phyloP scores from a whole-genome alignment of 2,888 invertebrate genomes.

The Magallana nippona region DNA sequence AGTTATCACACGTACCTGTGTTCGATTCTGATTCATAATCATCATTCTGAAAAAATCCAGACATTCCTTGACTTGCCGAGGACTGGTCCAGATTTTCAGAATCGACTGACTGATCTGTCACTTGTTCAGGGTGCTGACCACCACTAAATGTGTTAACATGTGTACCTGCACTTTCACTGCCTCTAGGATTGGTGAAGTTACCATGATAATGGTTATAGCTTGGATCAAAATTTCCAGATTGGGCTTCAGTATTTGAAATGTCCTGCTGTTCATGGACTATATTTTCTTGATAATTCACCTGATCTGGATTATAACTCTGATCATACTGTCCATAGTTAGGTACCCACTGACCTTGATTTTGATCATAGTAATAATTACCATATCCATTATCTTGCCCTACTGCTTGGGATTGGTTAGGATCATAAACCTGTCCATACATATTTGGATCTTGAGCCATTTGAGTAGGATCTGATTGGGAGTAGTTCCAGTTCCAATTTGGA shows the following conservation, averaged over 20 bases:
- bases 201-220: constrained; percentile 12
- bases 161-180: background rate
- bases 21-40: constrained; percentile 25
- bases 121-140: constrained; percentile 16
- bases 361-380: constrained; percentile 38
- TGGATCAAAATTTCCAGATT: background rate
- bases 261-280: constrained; percentile 40
- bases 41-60: constrained; percentile 30
- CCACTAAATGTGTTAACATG: background rate
- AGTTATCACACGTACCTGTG: constrained; percentile 12
- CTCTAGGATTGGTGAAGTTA: background rate
- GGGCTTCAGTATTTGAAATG: background rate
- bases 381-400: constrained; percentile 35
- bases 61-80: constrained; percentile 1
- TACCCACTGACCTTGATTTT: constrained; percentile 42
- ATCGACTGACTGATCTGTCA: constrained; percentile 2
- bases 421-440: constrained; percentile 42
- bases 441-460: constrained; percentile 33
- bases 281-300: constrained; percentile 39
- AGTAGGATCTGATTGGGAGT: constrained; percentile 15
- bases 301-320: constrained; percentile 41
- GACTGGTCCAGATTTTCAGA: constrained; percentile 11
- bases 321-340: constrained; percentile 36
- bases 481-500: constrained; percentile 23
- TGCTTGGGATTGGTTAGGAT: constrained; percentile 47